Base-by-base conservation (phyloP, 2,113 vertebrate species). In the Procapra przewalskii region DNA sequence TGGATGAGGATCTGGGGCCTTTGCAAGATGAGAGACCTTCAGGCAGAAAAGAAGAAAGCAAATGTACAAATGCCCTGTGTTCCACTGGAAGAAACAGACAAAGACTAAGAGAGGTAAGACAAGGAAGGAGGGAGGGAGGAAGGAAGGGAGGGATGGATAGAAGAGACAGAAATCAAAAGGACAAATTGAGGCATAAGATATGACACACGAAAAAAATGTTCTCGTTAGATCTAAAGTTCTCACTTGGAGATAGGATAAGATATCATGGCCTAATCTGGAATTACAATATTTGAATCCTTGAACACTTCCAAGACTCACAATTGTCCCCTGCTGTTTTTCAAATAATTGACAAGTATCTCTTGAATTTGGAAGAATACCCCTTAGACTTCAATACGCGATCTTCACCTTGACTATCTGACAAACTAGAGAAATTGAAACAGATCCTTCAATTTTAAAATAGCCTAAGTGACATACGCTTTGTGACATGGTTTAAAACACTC, bases 401-500 rank as follows among this genome's bases (percentile, higher is more conserved):
- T 88, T 79, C 88, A 43, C 27, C 40, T 94, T 92, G 36, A 95
- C 9, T 81, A 75, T 94, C 1, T 36, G 40, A 87, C 19, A 96
- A 84, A 50, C 7, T n/a, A 77, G 52, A 80, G 57, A 13, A 82
- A 81, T 6, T 45, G 21, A 82, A 94, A 91, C 17, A 77, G 13
- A 43, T 50, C 52, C 12, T 94, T 96, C 4, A 25, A 31, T 82
- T 90, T 77, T 50, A 89, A 81, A 97, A 89, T 92, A 86, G 81
- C 43, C 33, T 81, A 94, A 84, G 25, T 27, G n/a, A 60, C 9
- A 29, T 29, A 48, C 27, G 27, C 50, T 90, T 36, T 77, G 17
- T 83, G 82, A 48, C 6, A 75, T 9, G 15, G 81, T 91, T 67
- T 79, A 88, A n/a, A 79, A 67, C 75, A 90, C 40, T 75, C 21